Evolutionary conservation across 1,140 invertebrate genomes (phyloP).

Genomic region (Grapholita molesta): DNA sequence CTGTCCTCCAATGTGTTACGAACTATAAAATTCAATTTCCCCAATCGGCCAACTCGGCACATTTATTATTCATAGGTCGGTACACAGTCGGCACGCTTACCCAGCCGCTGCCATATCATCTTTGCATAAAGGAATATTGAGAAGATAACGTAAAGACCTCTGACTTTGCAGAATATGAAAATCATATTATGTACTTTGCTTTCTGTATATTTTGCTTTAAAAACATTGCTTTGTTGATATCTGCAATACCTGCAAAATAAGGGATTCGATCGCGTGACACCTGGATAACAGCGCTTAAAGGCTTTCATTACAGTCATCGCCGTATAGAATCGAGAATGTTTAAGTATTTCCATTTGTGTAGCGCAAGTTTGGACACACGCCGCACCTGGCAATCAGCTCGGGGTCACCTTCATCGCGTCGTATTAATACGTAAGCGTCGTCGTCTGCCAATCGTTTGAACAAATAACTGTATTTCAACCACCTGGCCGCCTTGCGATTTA

Average conservation of each 20-base stretch:
- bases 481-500: not conserved
- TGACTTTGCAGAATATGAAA: constrained; percentile 49
- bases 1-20: constrained; percentile 74
- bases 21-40: constrained; percentile 79
- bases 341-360: not conserved
- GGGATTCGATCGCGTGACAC: constrained; percentile 42
- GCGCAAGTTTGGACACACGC: not conserved
- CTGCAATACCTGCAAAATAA: constrained; percentile 22
- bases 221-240: not conserved
- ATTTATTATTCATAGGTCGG: constrained; percentile 77
- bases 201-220: not conserved
- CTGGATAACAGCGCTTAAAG: constrained; percentile 23
- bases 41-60: constrained; percentile 72
- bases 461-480: constrained; percentile 16
- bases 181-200: constrained; percentile 41
- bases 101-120: constrained; percentile 74
- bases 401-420: not conserved
- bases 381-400: not conserved
- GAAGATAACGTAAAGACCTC: constrained; percentile 50
- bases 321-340: constrained; percentile 5
- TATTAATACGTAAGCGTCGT: not conserved
- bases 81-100: constrained; percentile 64
- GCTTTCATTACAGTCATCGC: constrained; percentile 35
- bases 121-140: constrained; percentile 75
- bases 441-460: not conserved